Base-by-base conservation (phyloP, 2,113 vertebrate species). In the Anarhynchus alexandrinus region DNA sequence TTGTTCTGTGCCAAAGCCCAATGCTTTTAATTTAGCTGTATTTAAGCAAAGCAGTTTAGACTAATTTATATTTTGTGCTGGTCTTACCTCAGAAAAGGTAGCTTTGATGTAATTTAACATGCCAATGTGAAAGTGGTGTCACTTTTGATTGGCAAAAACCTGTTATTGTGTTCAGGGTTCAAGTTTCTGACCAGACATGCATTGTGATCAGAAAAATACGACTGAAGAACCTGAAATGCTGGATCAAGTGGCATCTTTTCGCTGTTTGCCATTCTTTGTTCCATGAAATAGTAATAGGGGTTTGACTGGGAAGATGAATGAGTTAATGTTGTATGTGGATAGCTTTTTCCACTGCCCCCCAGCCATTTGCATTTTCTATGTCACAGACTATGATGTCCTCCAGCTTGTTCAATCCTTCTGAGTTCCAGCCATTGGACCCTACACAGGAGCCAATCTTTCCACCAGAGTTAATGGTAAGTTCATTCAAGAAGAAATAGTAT, bases 371-470 rank as follows among this genome's bases (percentile, higher is more conserved):
- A 76, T 92, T 94, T 61, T 77, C 61, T 91, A 30, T 92, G 29
- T 72, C 61, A 15, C 34, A 99, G 98, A 86, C 32, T 54, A 91
- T 81, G 78, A 91, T 91, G 61, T 97, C 98, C 14, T 88, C 98
- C 74, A 96, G 94, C 67, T 93, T 99, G 32, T 99, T 98, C 91
- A 97, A 98, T 43, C 61, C 98, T 6, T 98, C 98, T 15, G 98
- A 99, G 49, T 99, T 99, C 86, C 97, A 82, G n/a, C 99, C 99
- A 11, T 52, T 99, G 94, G 99, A 99, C 91, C 98, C 99, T 7
- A 99, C 99, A 2, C 99, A 99, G 94, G 99, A 99, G 64, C 98
- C 99, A 34, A 99, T 99, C 94, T 99, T 99, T 71, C 99, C 99
- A 29, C 99, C 99, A 36, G 99, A 99, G 65, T 97, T 99, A 87